Evolutionary conservation across 2,888 invertebrate genomes (phyloP), one percentile per base, ranked within the genome.

Genomic region (Drosophila dives): DNA sequence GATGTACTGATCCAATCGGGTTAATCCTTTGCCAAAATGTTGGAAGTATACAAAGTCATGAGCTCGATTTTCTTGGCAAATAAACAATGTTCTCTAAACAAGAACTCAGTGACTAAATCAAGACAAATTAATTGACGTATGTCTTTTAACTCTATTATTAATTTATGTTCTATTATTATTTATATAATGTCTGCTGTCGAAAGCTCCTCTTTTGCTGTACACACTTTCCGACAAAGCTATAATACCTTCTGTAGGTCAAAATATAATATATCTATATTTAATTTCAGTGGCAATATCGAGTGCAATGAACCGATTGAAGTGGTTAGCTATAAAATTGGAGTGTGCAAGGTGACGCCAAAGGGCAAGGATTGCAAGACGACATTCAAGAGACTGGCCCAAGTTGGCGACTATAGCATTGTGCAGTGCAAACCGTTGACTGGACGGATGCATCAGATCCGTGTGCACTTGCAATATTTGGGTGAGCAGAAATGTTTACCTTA

Each of bases 371-470:
- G 98, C 91, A 95, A 95, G n/a, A 99, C 99, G 0, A 95, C 96
- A 76, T 99, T 99, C 94, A 96, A 97, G 92, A 95, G 97, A 89
- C 93, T 99, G 63, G 97, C 97, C 48, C 98, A 94, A 94, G 97
- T 98, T 93, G 95, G 96, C 2, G 96, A 96, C 90, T 97, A 97
- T 1, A 98, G 98, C 90, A 97, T 99, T 36, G 98, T 99, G n/a
- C 94, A 97, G 42, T 99, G 98, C 94, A 96, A 96, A 91, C 99
- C 99, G 0, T 96, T 97, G 92, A 99, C 99, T 3, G 99, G 99
- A 1, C 94, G 99, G 76, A 99, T 99, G 96, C 99, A 99, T 93
- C 99, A 99, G 94, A 99, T 99, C 83, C 95, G 99, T 80, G 98
- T 99, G 38, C 99, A 99, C 93, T 95, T 99, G 67, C 99, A 99